These are phyloP conservation scores for Gymnarchus niloticus DNA, from an alignment of 2,113 vertebrate genomes.

Conservation along the genomic window DNA sequence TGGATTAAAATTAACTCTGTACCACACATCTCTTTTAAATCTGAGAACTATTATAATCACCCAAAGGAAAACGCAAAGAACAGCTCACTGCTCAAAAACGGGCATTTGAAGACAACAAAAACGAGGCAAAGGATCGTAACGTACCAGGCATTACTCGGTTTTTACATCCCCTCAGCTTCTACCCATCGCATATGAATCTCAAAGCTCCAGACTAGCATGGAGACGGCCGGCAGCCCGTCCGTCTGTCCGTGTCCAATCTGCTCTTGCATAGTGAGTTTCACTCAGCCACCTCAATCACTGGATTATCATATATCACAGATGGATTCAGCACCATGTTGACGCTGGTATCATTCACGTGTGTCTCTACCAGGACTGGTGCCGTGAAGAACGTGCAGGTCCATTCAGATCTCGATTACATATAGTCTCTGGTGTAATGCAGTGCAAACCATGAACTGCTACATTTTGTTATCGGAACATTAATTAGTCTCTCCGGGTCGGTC, in stretches of 20 bases:
- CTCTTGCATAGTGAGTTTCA: not conserved
- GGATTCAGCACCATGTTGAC: not conserved
- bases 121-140: too few relatives aligned
- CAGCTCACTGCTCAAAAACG: not conserved
- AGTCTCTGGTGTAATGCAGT: not conserved
- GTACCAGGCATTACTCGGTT: not conserved
- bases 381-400: not conserved
- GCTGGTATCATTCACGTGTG: not conserved
- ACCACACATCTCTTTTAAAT: too few relatives aligned
- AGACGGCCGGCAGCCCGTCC: not conserved
- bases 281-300: not conserved
- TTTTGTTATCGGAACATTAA: constrained; percentile 13
- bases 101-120: not conserved
- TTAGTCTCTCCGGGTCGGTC: not conserved
- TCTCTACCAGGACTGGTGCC: not conserved
- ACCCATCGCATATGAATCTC: not conserved
- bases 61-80: not conserved
- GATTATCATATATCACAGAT: not conserved
- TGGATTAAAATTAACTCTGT: too few relatives aligned
- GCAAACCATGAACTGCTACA: not conserved
- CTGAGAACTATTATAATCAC: not conserved
- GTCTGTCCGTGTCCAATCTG: not conserved
- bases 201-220: not conserved
- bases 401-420: not conserved
- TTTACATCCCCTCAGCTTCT: not conserved